phyloP scores from a whole-genome alignment of 2,113 vertebrate species.

The Lepus timidus region DNA sequence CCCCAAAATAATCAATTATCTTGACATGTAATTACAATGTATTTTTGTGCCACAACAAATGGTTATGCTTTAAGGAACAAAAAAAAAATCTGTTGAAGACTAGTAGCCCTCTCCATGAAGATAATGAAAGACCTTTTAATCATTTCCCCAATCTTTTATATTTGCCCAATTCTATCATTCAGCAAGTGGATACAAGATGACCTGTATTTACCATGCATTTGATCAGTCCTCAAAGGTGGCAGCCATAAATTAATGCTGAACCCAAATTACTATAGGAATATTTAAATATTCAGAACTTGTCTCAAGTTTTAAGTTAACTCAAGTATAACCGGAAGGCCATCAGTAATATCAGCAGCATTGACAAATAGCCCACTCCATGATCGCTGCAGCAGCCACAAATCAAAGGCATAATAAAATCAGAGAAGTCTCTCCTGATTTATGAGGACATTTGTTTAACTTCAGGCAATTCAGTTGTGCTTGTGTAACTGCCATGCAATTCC shows the following conservation, averaged over 20 bases:
- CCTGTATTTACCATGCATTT: conserved; percentile 73
- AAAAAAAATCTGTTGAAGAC: conserved; percentile 61
- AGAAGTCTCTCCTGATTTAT: conserved; percentile 82
- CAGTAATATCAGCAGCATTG: not conserved
- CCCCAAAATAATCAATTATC: conserved; percentile 76
- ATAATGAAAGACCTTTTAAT: conserved; percentile 73
- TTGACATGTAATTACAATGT: conserved; percentile 80
- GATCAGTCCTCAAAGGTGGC: conserved; percentile 61
- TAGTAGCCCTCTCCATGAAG: conserved; percentile 51
- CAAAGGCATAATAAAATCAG: conserved; percentile 83
- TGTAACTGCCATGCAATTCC: conserved; percentile 69
- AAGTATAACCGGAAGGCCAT: conserved; percentile 37
- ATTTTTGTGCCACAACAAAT: conserved; percentile 84
- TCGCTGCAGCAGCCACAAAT: conserved; percentile 82
- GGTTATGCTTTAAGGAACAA: conserved; percentile 72
- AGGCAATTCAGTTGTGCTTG: conserved; percentile 73
- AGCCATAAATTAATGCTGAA: conserved; percentile 77
- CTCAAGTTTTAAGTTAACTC: conserved; percentile 76
- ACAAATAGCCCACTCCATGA: conserved; percentile 32
- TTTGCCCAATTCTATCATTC: conserved; percentile 66
- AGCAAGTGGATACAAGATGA: conserved; percentile 74
- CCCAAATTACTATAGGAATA: conserved; percentile 70
- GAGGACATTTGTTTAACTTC: conserved; percentile 82
- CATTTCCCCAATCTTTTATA: conserved; percentile 1
- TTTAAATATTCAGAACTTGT: conserved; percentile 76